These are phyloP conservation scores for Caenorhabditis sp. DNA, from an alignment of 2,888 invertebrate species.

Conservation along the genomic window DNA sequence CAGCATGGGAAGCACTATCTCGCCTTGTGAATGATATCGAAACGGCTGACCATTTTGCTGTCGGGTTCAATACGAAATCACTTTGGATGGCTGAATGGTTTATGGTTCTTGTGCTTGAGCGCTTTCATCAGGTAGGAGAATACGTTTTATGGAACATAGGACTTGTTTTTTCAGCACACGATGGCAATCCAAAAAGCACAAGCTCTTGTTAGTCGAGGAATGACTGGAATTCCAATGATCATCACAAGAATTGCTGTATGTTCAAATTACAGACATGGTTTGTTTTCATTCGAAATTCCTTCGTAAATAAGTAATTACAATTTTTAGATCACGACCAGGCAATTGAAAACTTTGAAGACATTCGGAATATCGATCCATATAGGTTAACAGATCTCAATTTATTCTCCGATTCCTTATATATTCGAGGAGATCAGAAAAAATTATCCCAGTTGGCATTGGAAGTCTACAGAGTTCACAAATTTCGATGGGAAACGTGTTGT, in stretches of 20 bases:
- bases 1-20: conserved; percentile 91
- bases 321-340: conserved; percentile 61
- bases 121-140: conserved; percentile 45
- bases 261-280: conserved; percentile 45
- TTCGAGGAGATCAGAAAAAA: conserved; percentile 79
- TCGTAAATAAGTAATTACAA: not conserved
- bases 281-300: not conserved
- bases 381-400: conserved; percentile 90
- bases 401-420: conserved; percentile 92
- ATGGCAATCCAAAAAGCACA: conserved; percentile 83
- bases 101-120: conserved; percentile 33
- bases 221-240: conserved; percentile 86
- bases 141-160: no score
- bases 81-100: conserved; percentile 53
- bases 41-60: conserved; percentile 27
- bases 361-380: conserved; percentile 88
- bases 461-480: conserved; percentile 92
- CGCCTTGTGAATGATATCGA: conserved; percentile 77
- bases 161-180: conserved; percentile 8
- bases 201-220: conserved; percentile 80
- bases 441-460: conserved; percentile 91
- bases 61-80: not conserved
- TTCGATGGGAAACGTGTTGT: conserved; percentile 94
- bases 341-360: conserved; percentile 78
- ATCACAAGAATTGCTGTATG: conserved; percentile 87